Evolutionary conservation across 2,113 vertebrate genomes (phyloP).

Genomic region (Micronycteris hirsuta): DNA sequence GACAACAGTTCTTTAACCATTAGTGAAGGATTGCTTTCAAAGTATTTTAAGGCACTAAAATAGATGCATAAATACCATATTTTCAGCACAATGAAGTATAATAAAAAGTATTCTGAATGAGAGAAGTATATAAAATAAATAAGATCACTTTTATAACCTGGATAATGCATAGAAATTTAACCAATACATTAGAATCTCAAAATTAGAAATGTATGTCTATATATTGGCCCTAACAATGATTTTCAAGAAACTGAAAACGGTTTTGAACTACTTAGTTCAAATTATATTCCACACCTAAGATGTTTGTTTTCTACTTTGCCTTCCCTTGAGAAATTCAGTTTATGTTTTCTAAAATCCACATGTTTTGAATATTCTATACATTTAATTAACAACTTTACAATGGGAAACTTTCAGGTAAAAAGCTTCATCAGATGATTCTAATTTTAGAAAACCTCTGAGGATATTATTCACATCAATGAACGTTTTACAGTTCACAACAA

Average conservation of each 20-base stretch:
- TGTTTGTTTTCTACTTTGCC: neutral
- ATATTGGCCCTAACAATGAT: neutral
- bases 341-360: neutral
- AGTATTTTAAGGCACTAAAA: slow-evolving; percentile 71
- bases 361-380: neutral
- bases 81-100: neutral
- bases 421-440: neutral
- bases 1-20: slow-evolving; percentile 53
- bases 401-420: slow-evolving; percentile 37
- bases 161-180: slow-evolving; percentile 37
- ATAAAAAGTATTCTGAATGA: neutral
- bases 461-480: neutral
- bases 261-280: neutral
- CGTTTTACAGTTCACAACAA: slow-evolving; percentile 28
- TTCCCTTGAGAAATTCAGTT: slow-evolving; percentile 4
- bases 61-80: neutral
- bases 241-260: neutral
- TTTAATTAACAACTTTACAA: neutral
- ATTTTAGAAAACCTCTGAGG: slow-evolving; percentile 30
- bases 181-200: neutral
- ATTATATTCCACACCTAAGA: neutral
- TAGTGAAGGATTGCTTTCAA: slow-evolving; percentile 51
- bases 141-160: neutral
- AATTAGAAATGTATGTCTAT: neutral
- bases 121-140: neutral